Evolutionary conservation across 2,113 vertebrate genomes (phyloP), one percentile per base, ranked within the genome.

Genomic region (Dromas ardeola): DNA sequence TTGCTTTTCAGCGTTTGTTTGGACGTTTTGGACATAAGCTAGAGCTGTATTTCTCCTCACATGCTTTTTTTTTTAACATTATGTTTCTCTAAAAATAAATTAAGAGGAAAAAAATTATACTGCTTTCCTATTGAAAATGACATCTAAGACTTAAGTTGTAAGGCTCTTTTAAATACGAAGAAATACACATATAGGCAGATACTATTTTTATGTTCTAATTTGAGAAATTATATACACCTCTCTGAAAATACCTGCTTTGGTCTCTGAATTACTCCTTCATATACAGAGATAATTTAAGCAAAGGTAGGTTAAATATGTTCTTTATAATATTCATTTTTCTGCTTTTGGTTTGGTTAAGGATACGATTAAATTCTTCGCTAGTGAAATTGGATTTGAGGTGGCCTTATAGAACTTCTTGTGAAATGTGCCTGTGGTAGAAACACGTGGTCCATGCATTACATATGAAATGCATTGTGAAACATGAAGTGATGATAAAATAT

Each of bases 1-100:
- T 78, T 94, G 76, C 21, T 95, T 93, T 74, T 71, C 78, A 89
- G 61, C 65, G 47, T 87, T 95, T 66, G 42, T 95, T 93, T 81
- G 83, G 91, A 71, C 32, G 4, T 86, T 96, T 90, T 86, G 67
- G 65, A 81, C 47, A 47, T 52, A 81, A 93, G 30, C 42, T 91
- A 74, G 67, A 74, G 61, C 52, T 84, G 5, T 79, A 50, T 78
- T 47, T 95, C 52, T 87, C 63, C 81, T 56, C 27, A 49, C 4
- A 3, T 43, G 27, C 9, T 38, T n/a, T 55, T 47, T 40, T 40
- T 19, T 52, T 29, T 27, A 55, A 38, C 8, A 29, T 49, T 59
- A 18, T 61, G 14, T 43, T 86, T 61, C 55, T 82, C 85, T 45
- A 38, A 55, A 94, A 95, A 52, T 71, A 81, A 62, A 25, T 52